Evolutionary conservation across 2,113 vertebrate species (phyloP).

Genomic region (Mesocricetus auratus): DNA sequence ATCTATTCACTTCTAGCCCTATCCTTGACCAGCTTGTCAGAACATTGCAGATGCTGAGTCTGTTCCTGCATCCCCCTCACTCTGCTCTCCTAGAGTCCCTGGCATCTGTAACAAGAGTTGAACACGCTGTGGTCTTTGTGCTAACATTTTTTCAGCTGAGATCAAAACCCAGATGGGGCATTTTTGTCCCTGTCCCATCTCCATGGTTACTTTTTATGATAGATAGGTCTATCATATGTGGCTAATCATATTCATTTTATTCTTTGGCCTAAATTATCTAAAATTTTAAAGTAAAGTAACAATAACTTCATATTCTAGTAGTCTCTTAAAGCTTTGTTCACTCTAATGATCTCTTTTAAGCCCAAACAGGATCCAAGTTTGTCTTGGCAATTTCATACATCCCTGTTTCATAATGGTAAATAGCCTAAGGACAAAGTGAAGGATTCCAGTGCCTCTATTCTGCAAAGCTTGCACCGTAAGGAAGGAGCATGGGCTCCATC

Average conservation of each 20-base stretch:
- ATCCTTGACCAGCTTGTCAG: not conserved
- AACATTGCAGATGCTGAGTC: not conserved
- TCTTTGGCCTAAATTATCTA: constrained; percentile 55
- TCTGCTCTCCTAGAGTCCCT: not conserved
- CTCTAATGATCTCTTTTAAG: constrained; percentile 56
- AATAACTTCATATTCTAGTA: constrained; percentile 31
- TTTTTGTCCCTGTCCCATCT: constrained; percentile 29
- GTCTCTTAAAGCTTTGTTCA: constrained; percentile 62
- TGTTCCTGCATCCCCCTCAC: not conserved
- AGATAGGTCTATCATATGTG: constrained; percentile 43
- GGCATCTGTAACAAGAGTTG: not conserved
- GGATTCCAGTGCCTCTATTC: not conserved
- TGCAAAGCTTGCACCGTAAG: not conserved
- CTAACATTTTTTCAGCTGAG: constrained; percentile 44
- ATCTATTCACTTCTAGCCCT: not conserved
- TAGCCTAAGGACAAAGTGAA: not conserved
- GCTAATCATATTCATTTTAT: not conserved
- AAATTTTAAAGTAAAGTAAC: constrained; percentile 61
- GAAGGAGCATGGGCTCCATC: constrained; percentile 1
- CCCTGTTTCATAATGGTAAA: not conserved
- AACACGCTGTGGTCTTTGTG: not conserved
- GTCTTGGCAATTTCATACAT: constrained; percentile 18
- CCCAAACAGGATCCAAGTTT: not conserved
- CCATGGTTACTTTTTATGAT: constrained; percentile 10
- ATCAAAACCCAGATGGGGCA: constrained; percentile 12